Conservation (phyloP, 1,140 invertebrate species). For the Campoletis sonorensis region DNA sequence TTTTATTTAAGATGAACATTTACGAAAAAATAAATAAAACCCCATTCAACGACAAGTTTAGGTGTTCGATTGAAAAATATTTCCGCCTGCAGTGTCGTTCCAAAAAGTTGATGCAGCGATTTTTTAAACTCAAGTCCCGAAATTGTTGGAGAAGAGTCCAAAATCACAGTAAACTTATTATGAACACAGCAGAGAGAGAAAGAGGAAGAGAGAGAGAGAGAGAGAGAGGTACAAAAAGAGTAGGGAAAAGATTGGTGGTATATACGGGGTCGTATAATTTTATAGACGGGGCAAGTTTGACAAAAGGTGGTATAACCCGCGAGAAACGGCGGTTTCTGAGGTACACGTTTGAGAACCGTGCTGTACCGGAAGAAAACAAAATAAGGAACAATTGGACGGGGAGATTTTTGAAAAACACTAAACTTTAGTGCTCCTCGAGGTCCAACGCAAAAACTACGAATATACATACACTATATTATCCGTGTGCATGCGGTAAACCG, state of each 20-base stretch:
- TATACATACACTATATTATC: not conserved
- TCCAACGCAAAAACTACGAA: conserved; percentile 10
- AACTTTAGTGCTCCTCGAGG: conserved; percentile 47
- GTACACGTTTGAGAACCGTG: not conserved
- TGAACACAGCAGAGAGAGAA: too few species aligned
- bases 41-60: too few species aligned
- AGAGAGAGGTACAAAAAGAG: not conserved
- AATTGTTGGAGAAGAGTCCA: too few species aligned
- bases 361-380: conserved; percentile 15
- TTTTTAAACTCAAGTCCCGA: too few species aligned
- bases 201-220: too few species aligned
- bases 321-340: not conserved
- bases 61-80: too few species aligned
- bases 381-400: not conserved
- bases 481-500: conserved; percentile 54
- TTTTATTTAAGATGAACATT: too few species aligned
- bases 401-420: conserved; percentile 41
- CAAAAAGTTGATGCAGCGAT: too few species aligned
- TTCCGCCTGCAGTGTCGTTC: too few species aligned
- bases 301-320: conserved; percentile 36
- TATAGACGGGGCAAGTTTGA: conserved; percentile 51
- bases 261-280: conserved; percentile 53
- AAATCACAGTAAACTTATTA: too few species aligned
- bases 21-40: too few species aligned
- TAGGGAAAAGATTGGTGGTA: not conserved